Evolutionary conservation across 2,797 vertebrate genomes (phyloP), one percentile per base, ranked within the genome.

Genomic region (Chromobotia macracanthus): DNA sequence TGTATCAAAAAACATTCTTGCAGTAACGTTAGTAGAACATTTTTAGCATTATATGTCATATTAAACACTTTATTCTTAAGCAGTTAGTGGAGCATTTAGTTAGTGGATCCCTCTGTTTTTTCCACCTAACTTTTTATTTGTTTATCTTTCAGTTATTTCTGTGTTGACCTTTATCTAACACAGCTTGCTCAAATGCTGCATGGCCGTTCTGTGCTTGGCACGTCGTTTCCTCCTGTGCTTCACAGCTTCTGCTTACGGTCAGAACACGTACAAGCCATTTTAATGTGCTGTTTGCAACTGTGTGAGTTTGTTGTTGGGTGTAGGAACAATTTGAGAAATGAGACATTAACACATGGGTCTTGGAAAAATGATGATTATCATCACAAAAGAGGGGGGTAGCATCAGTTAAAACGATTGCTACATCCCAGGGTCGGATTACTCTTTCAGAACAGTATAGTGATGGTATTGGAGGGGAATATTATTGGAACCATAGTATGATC

Each of bases 51-150:
- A 0, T 8, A 41, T 41, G 9, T 41, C 38, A 38, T 38, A 38
- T 1, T 9, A 38, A 38, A 38, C 7, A 38, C 35, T 1, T 44
- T 44, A 44, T 44, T 44, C 41, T 44, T 44, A 44, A 44, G 41
- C 11, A 44, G 9, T 11, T 11, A 44, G 9, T 10, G 41, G 41
- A 44, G 10, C 41, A 10, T 38, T 38, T 38, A 0, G n/a, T n/a
- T n/a, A n/a, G n/a, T 75, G 75, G 81, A 79, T 75, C 53, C n/a
- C 61, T 74, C 75, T 73, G 76, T 77, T 82, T 67, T 74, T 80
- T 81, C 81, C 69, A 67, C 38, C 44, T 68, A 60, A 77, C 77
- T 85, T 67, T n/a, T 79, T 80, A 69, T 84, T 83, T 84, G 63
- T 82, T 80, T 77, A 58, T 63, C 48, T 46, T 70, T 48, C 18